These are phyloP conservation scores for Mesocentrotus franciscanus DNA, from an alignment of 53 echinoderm and acorn worm species.

Conservation along the genomic window DNA sequence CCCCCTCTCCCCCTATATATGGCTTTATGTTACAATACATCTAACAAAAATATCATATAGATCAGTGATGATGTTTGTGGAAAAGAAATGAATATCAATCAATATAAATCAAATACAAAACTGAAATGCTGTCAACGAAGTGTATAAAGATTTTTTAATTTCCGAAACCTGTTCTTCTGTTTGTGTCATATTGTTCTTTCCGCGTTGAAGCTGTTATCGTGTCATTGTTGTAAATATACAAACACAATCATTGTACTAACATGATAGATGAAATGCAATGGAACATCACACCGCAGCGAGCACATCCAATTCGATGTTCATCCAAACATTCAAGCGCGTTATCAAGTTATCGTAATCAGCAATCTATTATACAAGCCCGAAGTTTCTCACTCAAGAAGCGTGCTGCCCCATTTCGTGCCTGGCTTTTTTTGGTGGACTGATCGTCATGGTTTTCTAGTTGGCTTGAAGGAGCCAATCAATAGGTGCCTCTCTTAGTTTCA, in stretches of 20 bases:
- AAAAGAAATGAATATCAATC: too few species aligned
- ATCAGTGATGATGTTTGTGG: too few species aligned
- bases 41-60: too few species aligned
- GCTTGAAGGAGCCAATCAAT: conserved; percentile 46
- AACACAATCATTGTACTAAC: not conserved
- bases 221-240: too few species aligned
- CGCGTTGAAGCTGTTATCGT: too few species aligned
- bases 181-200: too few species aligned
- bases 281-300: not conserved
- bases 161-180: too few species aligned
- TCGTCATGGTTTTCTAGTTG: conserved; percentile 15
- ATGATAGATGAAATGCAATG: not conserved
- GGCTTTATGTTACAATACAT: too few species aligned
- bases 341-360: conserved; percentile 40
- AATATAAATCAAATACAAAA: too few species aligned
- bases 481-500: conserved; percentile 51
- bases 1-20: too few species aligned
- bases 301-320: not conserved
- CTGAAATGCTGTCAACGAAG: too few species aligned
- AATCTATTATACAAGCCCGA: conserved; percentile 36
- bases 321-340: not conserved
- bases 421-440: not conserved
- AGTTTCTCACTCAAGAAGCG: not conserved
- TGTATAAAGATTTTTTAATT: too few species aligned
- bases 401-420: conserved; percentile 37